These are phyloP conservation scores for Hylia prasina DNA, from an alignment of 2,113 vertebrate genomes.

Conservation along the genomic window DNA sequence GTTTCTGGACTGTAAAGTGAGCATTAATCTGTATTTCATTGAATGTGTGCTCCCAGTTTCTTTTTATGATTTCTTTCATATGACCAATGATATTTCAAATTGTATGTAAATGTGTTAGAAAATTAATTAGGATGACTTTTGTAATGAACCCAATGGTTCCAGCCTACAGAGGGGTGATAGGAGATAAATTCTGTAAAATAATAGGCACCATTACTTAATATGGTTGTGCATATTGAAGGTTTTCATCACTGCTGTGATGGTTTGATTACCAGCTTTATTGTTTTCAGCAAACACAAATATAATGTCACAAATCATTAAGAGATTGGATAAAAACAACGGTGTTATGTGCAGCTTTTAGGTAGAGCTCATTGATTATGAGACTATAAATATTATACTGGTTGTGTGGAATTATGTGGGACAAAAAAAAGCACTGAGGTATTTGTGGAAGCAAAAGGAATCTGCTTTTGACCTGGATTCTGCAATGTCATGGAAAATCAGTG, in stretches of 20 bases:
- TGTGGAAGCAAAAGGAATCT: rapidly evolving
- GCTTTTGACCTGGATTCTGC: not conserved
- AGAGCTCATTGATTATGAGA: not conserved
- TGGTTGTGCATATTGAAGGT: not conserved
- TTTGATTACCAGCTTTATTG: not conserved
- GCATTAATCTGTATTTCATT: not conserved
- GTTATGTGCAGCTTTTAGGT: not conserved
- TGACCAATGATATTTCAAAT: not conserved
- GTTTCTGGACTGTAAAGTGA: not conserved
- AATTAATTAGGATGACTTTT: not conserved
- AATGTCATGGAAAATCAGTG: not conserved
- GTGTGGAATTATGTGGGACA: not conserved
- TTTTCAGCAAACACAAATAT: not conserved
- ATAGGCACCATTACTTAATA: not conserved
- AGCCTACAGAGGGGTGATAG: not conserved
- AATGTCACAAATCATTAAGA: not conserved
- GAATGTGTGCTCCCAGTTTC: not conserved
- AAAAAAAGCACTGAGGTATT: not conserved
- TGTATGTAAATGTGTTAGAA: conserved; percentile 1
- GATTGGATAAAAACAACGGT: not conserved
- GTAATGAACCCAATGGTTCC: not conserved
- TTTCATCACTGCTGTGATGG: not conserved
- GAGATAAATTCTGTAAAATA: not conserved
- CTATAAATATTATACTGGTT: not conserved
- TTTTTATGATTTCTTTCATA: not conserved